These are phyloP conservation scores for Tetragnatha versicolor DNA, from an alignment of 1,140 invertebrate genomes.

Conservation along the genomic window DNA sequence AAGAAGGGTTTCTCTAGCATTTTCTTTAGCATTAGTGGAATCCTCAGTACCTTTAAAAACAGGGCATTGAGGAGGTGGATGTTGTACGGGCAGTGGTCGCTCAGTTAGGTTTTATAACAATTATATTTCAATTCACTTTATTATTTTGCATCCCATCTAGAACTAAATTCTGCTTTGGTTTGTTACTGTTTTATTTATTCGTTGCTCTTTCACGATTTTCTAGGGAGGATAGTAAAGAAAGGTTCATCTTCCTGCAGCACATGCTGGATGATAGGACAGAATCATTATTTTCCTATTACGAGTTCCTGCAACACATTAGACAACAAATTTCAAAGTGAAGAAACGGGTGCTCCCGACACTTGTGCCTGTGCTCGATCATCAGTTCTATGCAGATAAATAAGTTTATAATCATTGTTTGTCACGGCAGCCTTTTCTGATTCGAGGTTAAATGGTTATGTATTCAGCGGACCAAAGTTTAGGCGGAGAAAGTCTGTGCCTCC, in stretches of 20 bases:
- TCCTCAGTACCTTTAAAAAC: no score
- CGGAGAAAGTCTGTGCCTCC: not conserved
- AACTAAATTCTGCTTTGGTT: no score
- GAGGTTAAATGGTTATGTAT: not conserved
- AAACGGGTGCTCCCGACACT: not conserved
- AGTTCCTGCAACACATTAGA: slow-evolving; percentile 97
- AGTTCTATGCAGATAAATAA: not conserved
- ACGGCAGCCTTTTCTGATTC: not conserved
- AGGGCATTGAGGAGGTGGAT: no score
- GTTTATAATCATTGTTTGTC: slow-evolving; percentile 2
- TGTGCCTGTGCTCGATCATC: not conserved
- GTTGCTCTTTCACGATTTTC: slow-evolving; percentile 51
- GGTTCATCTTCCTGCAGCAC: slow-evolving; percentile 83
- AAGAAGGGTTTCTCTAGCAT: no score
- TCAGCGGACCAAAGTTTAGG: slow-evolving; percentile 1
- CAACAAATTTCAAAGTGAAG: slow-evolving; percentile 71
- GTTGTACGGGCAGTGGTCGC: no score
- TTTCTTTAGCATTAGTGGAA: no score
- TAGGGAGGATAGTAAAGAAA: slow-evolving; percentile 86
- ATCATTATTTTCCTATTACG: slow-evolving; percentile 92
- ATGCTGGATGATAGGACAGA: slow-evolving; percentile 95
- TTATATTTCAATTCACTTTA: no score
- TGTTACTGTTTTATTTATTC: slow-evolving; percentile 10
- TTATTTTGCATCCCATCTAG: no score
- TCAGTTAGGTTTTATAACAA: no score